Base-by-base conservation (phyloP, 2,113 vertebrate species). In the Thunnus maccoyii region DNA sequence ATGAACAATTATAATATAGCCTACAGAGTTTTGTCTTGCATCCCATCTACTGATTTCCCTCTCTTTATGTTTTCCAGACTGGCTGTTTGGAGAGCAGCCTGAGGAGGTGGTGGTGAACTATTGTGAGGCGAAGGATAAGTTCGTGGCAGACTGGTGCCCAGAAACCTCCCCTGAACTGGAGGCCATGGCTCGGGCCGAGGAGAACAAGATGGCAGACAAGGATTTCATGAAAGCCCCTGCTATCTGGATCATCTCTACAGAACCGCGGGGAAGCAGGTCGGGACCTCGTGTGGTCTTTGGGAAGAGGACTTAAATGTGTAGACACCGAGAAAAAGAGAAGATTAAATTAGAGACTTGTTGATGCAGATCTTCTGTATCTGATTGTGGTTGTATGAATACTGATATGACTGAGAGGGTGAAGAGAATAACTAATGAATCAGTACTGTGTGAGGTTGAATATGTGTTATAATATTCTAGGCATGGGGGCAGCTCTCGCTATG, bases 81-180 rank as follows among this genome's bases (percentile, higher is more conserved):
- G 94, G 92, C 76, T 95, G 5, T 96, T 97, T 0, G 97, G 97
- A 3, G 93, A 95, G 64, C 97, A 98, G 92, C 92, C 89, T 0
- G 96, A 97, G 51, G 95, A 96, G 76, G 94, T 91, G 78, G 90
- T 91, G 1, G 77, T 25, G 0, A 95, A 93, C 85, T 91, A 93
- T 17, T 78, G 94, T 44, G 92, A 95, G 61, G 79, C 92, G 22
- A 94, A 88, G 72, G 95, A 96, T 64, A 95, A 95, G 65, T 95
- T 96, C 57, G 88, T 94, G 87, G 91, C 36, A 1, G 94, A 95
- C 86, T 95, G 94, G 94, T 91, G 89, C 54, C 94, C 94, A n/a
- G 93, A 96, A 89, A 95, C 91, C 10, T 95, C 92, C 48, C 92
- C 90, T 0, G 93, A 94, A 73, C 90, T 94, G 67, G 93, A 95